A percentile compares a stretch with the other conserved stretches of the same genome.
Evolutionary conservation across 2,797 vertebrate species (phyloP).

Genomic region (Sciurus carolinensis): DNA sequence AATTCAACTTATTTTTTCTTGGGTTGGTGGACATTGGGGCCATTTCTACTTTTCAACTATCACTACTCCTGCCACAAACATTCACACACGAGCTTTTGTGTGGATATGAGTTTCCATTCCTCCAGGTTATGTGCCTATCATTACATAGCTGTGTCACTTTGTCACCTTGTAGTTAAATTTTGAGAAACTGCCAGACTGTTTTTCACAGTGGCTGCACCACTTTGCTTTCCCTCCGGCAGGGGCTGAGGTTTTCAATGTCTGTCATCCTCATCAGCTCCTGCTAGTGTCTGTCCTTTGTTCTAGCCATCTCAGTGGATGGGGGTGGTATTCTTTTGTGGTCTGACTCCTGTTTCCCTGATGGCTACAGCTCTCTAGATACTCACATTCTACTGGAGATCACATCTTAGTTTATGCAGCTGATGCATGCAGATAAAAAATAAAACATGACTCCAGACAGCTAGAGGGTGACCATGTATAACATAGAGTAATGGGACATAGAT

Average conservation of each 20-base stretch:
- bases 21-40: not conserved
- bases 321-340: not conserved
- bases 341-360: not conserved
- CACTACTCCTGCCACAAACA: not conserved
- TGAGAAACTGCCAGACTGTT: not conserved
- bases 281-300: not conserved
- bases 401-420: not conserved
- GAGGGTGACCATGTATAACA: not conserved
- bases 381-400: not conserved
- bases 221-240: not conserved
- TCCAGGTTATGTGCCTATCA: not conserved
- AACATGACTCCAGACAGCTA: not conserved
- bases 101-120: not conserved
- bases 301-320: not conserved
- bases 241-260: not conserved
- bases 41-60: not conserved
- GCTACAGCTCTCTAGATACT: not conserved
- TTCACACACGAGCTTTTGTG: not conserved
- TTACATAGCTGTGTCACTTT: not conserved
- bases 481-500: not conserved
- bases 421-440: not conserved
- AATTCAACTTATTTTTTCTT: not conserved
- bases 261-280: not conserved
- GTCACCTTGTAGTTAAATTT: not conserved
- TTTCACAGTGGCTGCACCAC: not conserved